These are phyloP conservation scores for Caenorhabditis wallacei DNA, from an alignment of 2,888 invertebrate genomes.

Conservation along the genomic window DNA sequence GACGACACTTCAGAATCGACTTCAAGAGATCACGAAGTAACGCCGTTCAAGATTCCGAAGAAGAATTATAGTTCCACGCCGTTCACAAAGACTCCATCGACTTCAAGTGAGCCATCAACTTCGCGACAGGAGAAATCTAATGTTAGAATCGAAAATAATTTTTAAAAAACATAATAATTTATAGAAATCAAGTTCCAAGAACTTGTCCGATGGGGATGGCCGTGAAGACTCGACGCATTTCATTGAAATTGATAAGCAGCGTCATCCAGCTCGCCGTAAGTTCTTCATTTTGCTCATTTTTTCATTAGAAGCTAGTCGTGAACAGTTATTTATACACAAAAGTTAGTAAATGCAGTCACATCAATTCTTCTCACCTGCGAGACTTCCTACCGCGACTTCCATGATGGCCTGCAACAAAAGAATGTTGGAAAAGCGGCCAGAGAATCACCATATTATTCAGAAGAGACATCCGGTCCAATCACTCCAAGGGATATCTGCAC, in stretches of 20 bases:
- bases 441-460: not conserved
- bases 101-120: not conserved
- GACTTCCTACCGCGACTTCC: not conserved
- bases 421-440: not conserved
- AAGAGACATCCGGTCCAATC: not conserved
- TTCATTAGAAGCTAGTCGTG: too few relatives aligned
- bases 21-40: too few relatives aligned
- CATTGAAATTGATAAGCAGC: not conserved
- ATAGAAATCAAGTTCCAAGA: not conserved
- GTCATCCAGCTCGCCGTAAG: constrained; percentile 39
- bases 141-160: too few relatives aligned
- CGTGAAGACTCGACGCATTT: constrained; percentile 31
- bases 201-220: constrained; percentile 10
- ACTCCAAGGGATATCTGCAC: not conserved
- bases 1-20: too few relatives aligned
- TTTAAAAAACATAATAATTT: too few relatives aligned
- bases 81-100: not conserved
- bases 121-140: too few relatives aligned
- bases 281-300: not conserved
- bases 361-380: constrained; percentile 20
- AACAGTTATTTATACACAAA: too few relatives aligned
- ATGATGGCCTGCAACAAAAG: not conserved
- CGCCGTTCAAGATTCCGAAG: constrained; percentile 15
- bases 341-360: constrained; percentile 15
- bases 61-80: constrained; percentile 1